These are phyloP conservation scores for Notodonta ziczac DNA, from an alignment of 2,888 invertebrate genomes.

Conservation along the genomic window DNA sequence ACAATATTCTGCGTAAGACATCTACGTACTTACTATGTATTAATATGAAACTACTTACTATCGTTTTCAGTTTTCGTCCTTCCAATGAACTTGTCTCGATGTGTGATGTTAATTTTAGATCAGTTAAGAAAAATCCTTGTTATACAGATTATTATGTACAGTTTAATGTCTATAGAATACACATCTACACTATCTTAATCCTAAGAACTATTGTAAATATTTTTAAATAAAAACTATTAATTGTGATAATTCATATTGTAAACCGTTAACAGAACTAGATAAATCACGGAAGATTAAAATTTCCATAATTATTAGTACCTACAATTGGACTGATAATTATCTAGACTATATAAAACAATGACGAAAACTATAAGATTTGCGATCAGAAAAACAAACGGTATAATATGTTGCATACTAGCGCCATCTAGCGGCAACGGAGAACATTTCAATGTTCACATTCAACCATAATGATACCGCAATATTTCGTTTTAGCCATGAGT, in stretches of 20 bases:
- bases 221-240: conserved; percentile 15
- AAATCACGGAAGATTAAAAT: conserved; percentile 31
- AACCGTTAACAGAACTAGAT: not conserved
- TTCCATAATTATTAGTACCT: conserved; percentile 16
- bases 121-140: not conserved
- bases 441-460: not conserved
- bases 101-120: no score
- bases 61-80: no score
- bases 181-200: not conserved
- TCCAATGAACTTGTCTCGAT: no score
- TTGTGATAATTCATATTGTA: conserved; percentile 28
- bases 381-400: no score
- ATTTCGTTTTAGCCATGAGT: no score
- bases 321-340: not conserved
- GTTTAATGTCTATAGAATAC: not conserved
- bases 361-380: no score
- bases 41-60: no score
- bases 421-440: not conserved
- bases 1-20: no score
- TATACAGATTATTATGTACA: not conserved
- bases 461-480: not conserved
- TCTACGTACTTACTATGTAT: no score
- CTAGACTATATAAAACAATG: no score
- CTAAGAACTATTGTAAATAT: not conserved
- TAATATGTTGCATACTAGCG: not conserved